Conservation (phyloP, 2,888 invertebrate genomes). For the Lithophane socia region DNA sequence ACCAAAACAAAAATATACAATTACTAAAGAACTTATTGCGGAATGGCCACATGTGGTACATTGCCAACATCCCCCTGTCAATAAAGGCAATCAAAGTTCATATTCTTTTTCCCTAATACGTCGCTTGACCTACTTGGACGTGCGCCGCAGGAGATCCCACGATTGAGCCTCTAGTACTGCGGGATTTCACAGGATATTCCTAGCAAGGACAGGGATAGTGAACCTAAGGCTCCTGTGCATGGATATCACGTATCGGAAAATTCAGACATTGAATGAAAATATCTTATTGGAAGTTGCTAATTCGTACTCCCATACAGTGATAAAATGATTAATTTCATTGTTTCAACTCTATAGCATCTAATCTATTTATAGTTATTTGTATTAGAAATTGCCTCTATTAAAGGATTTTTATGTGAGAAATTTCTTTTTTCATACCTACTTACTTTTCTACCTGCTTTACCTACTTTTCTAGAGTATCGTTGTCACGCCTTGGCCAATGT, state of each 20-base stretch:
- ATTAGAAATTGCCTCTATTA: neutral
- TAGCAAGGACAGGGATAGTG: neutral
- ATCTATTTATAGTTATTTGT: neutral
- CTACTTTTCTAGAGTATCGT: neutral
- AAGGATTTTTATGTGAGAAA: neutral
- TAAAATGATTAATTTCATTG: neutral
- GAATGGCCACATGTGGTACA: slow-evolving; percentile 21
- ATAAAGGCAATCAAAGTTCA: slow-evolving; percentile 40
- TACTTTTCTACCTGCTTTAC: no score
- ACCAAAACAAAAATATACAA: neutral
- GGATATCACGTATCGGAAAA: neutral
- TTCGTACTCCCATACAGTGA: neutral
- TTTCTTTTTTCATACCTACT: no score
- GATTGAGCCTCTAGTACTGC: slow-evolving; percentile 24
- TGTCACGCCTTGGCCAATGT: neutral
- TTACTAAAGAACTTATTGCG: neutral
- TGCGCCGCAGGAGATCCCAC: slow-evolving; percentile 40
- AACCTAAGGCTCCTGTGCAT: neutral
- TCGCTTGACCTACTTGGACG: slow-evolving; percentile 56
- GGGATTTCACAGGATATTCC: slow-evolving; percentile 27
- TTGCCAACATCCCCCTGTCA: slow-evolving; percentile 14
- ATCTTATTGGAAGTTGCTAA: neutral
- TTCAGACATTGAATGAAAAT: neutral
- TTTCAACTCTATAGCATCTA: neutral
- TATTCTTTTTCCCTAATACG: slow-evolving; percentile 41